A percentile compares a stretch with the other conserved stretches of the same genome.
These are phyloP conservation scores for Lottia gigantea DNA, from an alignment of 2,888 invertebrate genomes.

Conservation along the genomic window DNA sequence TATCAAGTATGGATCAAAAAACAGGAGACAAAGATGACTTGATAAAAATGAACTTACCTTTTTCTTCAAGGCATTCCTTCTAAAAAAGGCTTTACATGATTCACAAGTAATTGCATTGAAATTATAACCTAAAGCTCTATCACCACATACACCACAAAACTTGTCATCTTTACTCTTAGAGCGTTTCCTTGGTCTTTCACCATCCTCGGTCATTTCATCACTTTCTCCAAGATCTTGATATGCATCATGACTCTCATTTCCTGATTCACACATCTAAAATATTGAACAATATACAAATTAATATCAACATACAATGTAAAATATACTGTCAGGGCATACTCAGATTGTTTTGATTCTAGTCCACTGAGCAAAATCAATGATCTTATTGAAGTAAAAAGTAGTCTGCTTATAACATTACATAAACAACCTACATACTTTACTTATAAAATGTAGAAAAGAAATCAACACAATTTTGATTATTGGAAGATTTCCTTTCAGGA, in stretches of 20 bases:
- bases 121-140: slow-evolving; percentile 61
- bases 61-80: slow-evolving; percentile 70
- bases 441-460: too few relatives aligned
- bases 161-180: slow-evolving; percentile 55
- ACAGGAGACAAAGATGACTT: not conserved
- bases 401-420: too few relatives aligned
- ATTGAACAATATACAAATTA: too few relatives aligned
- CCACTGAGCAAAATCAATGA: too few relatives aligned
- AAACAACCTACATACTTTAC: too few relatives aligned
- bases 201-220: slow-evolving; percentile 12
- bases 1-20: too few relatives aligned
- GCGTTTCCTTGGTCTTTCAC: slow-evolving; percentile 18
- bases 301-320: too few relatives aligned
- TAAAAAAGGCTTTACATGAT: slow-evolving; percentile 59
- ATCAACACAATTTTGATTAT: too few relatives aligned
- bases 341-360: too few relatives aligned
- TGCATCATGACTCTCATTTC: not conserved
- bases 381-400: too few relatives aligned
- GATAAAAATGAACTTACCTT: slow-evolving; percentile 73
- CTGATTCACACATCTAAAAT: not conserved
- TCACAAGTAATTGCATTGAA: slow-evolving; percentile 63
- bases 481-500: too few relatives aligned
- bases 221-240: not conserved
- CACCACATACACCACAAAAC: slow-evolving; percentile 60
- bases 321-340: too few relatives aligned